Evolutionary conservation across 2,113 vertebrate genomes (phyloP), one percentile per base, ranked within the genome.

Genomic region (Apistogramma diplotaenia): DNA sequence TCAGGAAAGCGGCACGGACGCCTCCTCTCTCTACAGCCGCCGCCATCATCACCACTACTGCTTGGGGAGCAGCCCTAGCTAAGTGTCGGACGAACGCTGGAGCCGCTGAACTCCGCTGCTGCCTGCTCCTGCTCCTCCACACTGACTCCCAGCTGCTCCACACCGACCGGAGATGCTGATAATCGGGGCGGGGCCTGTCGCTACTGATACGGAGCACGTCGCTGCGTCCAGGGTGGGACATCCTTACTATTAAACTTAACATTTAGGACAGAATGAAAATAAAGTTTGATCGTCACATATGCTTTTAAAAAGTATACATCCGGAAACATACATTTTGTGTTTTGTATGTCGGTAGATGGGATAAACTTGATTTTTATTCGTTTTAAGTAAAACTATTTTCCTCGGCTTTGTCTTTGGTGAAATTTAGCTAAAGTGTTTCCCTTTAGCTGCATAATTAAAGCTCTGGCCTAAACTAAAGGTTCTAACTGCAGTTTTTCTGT

Each of bases 1-100:
- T 95, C 92, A 95, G 91, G 93, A 95, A 93, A 91, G 94, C 94
- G 92, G 94, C 94, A 92, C 95, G 94, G 74, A 93, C 93, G 84
- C 92, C 94, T 90, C 94, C 95, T 95, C 95, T 90, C 72, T 96
- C 95, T 57, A 95, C 94, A 90, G 95, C 95, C 88, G 95, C 94
- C 94, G 94, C 94, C 95, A 95, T 94, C 94, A 95, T 95, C 94
- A 93, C 93, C 81, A 91, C 93, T 88, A 87, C 93, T 76, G 88
- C 88, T 83, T 76, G 89, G 87, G 84, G 86, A 92, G 94, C 93
- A 93, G 93, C 90, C 92, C 87, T 85, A 81, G 92, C 91, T 87
- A 74, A 90, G 91, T 85, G 90, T 94, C 85, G 91, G 92, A 91
- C 89, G 79, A 88, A 91, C 75, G 89, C 89, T 85, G 89, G 89